Percentiles rank a stretch among this genome's conserved stretches.
phyloP scores from a whole-genome alignment of 2,888 invertebrate genomes.

The Leptinotarsa rubiginosa region DNA sequence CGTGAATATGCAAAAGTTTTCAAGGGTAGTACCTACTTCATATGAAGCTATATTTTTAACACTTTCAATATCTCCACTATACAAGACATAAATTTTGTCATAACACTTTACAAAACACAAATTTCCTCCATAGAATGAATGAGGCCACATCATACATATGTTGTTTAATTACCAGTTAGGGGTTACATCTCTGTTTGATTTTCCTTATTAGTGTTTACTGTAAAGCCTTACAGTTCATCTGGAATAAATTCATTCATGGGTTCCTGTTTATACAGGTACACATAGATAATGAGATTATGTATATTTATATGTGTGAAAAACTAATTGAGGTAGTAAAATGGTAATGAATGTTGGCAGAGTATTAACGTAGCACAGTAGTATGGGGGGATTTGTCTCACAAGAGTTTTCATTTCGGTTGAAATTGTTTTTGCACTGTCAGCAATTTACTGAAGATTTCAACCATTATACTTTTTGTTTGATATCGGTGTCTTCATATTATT shows the following conservation, averaged over 20 bases:
- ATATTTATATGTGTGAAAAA: background rate
- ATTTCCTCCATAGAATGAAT: background rate
- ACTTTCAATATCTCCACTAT: too few relatives aligned
- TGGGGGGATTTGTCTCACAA: too few relatives aligned
- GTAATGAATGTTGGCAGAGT: background rate
- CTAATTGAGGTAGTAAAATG: background rate
- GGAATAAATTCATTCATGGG: background rate
- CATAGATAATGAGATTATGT: background rate
- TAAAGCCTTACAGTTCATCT: background rate
- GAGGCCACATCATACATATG: background rate
- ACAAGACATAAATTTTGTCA: too few relatives aligned
- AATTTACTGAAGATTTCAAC: too few relatives aligned
- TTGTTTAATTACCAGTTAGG: background rate
- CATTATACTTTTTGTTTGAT: too few relatives aligned
- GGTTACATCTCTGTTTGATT: background rate
- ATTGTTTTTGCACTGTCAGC: too few relatives aligned
- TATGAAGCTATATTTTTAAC: too few relatives aligned
- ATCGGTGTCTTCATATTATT: too few relatives aligned
- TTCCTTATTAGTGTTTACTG: background rate
- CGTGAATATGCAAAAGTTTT: too few relatives aligned
- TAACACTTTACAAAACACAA: background rate
- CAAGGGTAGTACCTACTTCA: too few relatives aligned
- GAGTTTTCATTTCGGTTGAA: too few relatives aligned
- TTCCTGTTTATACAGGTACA: background rate
- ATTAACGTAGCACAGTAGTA: too few relatives aligned